Conservation (phyloP, 2,888 invertebrate species). For the Eupithecia insigniata region DNA sequence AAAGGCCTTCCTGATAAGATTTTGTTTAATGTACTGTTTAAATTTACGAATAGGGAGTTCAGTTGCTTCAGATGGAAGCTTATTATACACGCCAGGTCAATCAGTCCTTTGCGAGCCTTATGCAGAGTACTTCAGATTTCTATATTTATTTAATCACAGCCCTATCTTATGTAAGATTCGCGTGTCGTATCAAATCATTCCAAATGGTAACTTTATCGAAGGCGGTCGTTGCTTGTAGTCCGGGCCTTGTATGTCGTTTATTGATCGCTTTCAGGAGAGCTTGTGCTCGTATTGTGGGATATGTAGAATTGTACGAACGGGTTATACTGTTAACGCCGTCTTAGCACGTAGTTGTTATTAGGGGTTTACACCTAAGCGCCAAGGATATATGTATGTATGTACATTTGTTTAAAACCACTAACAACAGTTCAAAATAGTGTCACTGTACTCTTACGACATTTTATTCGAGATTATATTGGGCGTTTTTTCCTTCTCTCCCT, state of each 20-base stretch:
- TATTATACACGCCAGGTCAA: too few species aligned
- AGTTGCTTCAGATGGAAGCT: too few species aligned
- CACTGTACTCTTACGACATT: neutral
- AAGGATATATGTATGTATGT: neutral
- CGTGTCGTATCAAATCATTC: neutral
- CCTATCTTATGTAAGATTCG: neutral
- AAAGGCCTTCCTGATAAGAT: too few species aligned
- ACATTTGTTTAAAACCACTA: neutral
- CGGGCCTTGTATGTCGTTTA: neutral
- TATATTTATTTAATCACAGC: too few species aligned
- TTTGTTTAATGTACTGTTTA: too few species aligned
- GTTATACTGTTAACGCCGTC: neutral
- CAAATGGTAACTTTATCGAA: neutral
- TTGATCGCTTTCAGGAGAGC: conserved; percentile 11
- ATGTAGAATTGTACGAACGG: conserved; percentile 4
- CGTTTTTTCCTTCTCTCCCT: neutral
- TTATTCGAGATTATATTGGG: neutral
- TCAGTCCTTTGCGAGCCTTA: too few species aligned
- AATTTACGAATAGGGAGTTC: too few species aligned
- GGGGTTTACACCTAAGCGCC: neutral
- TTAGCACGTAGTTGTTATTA: neutral
- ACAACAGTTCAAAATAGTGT: neutral
- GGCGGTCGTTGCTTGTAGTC: neutral
- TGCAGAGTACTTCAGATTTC: too few species aligned
- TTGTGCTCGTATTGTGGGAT: neutral